Evolutionary conservation across 2,113 vertebrate genomes (phyloP), one percentile per base, ranked within the genome.

Genomic region (Orthonyx spaldingii): DNA sequence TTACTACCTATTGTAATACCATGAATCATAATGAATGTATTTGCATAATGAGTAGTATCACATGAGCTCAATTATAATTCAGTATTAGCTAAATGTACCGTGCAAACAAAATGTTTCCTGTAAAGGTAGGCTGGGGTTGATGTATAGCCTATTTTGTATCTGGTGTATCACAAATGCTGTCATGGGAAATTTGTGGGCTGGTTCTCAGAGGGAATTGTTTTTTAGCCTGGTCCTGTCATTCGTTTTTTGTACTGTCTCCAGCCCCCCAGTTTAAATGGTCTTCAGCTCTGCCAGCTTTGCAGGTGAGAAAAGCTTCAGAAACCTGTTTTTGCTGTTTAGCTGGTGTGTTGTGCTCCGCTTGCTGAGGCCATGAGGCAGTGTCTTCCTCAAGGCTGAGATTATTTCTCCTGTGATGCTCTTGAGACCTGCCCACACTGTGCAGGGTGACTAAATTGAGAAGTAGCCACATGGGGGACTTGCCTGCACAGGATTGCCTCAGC

Each of bases 21-120:
- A 96, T 95, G 96, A 96, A 98, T 98, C 91, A 98, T 98, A 98
- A 98, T 97, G 95, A 97, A 97, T 96, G 78, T 96, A 97, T 98
- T 98, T 98, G 96, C 96, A 97, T 98, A 97, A 98, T 97, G 96
- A 93, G 95, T 97, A 89, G 89, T 97, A 97, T 97, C 95, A 96
- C 95, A 96, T 89, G 95, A 96, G 94, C 94, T 97, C 96, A 94
- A 77, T 97, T 98, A 97, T 97, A 96, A 97, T 85, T 97, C 90
- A 85, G 84, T 90, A 97, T 97, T 97, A 98, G 97, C 92, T 98
- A 98, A 98, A 98, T 98, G 97, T 97, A 97, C 94, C 97, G 88
- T 98, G 98, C 96, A 97, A 98, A 95, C 89, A 84, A 91, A 97
- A 90, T 72, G 46, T 93, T 98, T 98, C 95, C 90, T 79, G 49